Evolutionary conservation across 2,113 vertebrate genomes (phyloP), one percentile per base, ranked within the genome.

Genomic region (Pedetes capensis): DNA sequence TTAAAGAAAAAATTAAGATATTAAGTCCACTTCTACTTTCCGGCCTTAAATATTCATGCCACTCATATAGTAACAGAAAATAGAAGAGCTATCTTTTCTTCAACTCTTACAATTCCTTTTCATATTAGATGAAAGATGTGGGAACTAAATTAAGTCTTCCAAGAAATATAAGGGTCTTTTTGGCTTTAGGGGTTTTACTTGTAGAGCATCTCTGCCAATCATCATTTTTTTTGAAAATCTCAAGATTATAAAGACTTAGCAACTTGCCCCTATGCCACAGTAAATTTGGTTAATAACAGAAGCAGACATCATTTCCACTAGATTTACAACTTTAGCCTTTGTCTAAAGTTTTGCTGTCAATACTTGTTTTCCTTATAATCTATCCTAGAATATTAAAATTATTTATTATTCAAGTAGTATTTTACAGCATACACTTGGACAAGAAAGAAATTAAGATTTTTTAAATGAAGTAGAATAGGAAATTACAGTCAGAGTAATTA

Each of bases 1-100:
- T 84, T 64, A 82, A 89, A 59, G 23, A 64, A 44, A 90, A 89
- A 87, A 74, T 22, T 63, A 82, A 95, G 75, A 93, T 51, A 94
- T 72, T 80, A 51, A 34, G 1, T 80, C 14, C 14, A 92, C 1
- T 84, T 89, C n/a, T 7, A n/a, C 64, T 59, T 89, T 93, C 53
- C 82, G 27, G 13, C 34, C 68, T 86, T 72, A 5, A 86, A 87
- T 82, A 75, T 37, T 69, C 20, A 5, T 3, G 32, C 13, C 86
- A 92, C 13, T 89, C 20, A 82, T 0, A 83, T 13, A 82, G 22
- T 25, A 55, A 89, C 0, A 91, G 27, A 76, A 95, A 82, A 76
- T 2, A 83, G n/a, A 95, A 95, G 59, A 78, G 32, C 1, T 47
- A 44, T 10, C 32, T 76, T 72, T 71, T 83, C 51, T 6, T 16